phyloP scores from a whole-genome alignment of 2,113 vertebrate species.

The Brachyhypopomus occidentalis region DNA sequence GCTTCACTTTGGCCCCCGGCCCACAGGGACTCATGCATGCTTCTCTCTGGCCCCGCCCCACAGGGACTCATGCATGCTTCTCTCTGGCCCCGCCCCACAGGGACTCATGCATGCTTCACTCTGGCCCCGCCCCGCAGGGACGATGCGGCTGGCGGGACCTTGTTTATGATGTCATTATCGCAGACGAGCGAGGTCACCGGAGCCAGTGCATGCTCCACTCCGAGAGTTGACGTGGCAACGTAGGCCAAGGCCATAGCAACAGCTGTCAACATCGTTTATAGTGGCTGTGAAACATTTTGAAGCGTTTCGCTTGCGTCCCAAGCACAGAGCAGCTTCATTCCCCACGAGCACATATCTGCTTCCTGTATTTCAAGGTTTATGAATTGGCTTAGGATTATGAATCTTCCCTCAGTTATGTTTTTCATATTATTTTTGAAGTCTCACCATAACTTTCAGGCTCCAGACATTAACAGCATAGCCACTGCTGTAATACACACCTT shows the following conservation, averaged over 20 bases:
- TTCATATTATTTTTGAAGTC: not conserved
- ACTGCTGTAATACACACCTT: too few relatives aligned
- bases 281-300: not conserved
- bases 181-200: slow-evolving; percentile 3
- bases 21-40: too few relatives aligned
- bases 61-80: too few relatives aligned
- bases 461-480: too few relatives aligned
- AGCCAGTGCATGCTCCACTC: not conserved
- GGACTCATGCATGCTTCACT: too few relatives aligned
- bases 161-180: slow-evolving; percentile 9
- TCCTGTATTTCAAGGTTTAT: not conserved
- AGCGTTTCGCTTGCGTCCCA: not conserved
- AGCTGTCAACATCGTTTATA: slow-evolving; percentile 5
- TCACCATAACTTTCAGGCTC: not conserved
- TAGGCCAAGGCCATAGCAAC: slow-evolving; percentile 5
- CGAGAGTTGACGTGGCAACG: not conserved
- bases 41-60: too few relatives aligned
- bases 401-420: not conserved
- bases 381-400: not conserved
- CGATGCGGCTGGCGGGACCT: not conserved
- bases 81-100: too few relatives aligned
- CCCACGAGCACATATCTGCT: not conserved
- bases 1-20: too few relatives aligned
- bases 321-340: not conserved
- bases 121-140: not conserved